Evolutionary conservation across 2,113 vertebrate genomes (phyloP), one percentile per base, ranked within the genome.

Genomic region (Cnemophilus loriae): DNA sequence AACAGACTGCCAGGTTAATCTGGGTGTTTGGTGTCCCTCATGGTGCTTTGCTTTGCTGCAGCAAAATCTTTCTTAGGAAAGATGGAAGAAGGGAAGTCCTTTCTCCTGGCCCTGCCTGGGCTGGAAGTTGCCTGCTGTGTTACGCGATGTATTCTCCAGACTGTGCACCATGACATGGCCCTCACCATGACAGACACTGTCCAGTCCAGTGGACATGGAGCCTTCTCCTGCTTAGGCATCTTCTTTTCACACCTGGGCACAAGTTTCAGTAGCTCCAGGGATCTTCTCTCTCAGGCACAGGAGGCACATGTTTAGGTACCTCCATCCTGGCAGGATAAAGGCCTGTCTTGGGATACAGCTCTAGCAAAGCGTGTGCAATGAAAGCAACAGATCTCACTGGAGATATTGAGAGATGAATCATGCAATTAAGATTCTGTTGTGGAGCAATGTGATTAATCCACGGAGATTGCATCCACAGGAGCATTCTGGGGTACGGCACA

Each of bases 161-260:
- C 0, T 28, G 35, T 47, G 55, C 52, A 83, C 14, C 22, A 3
- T 3, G 27, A 22, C 12, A 6, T 0, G 2, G 28, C 30, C 68
- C 67, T 65, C 50, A 11, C 59, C 33, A 41, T 30, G 46, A 47
- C 19, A 55, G 55, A 33, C 30, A 41, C 41, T 50, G 55, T 18
- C 87, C 46, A 52, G 50, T 4, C 52, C 44, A 19, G 28, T 11
- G 44, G n/a, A 32, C 11, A 5, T 21, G 5, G 71, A 75, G 6
- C 32, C 33, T 82, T 24, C 33, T 57, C 20, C 33, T 86, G 41
- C 67, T 87, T 27, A 10, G 3, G 46, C 30, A 42, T n/a, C 70
- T 71, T 30, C 37, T 85, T 33, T 50, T 55, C 52, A 37, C 42
- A 57, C 5, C 55, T 41, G 7, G n/a, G 24, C 28, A 61, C 44